These are phyloP conservation scores for Chaenocephalus aceratus DNA, from an alignment of 2,113 vertebrate genomes.

Conservation along the genomic window DNA sequence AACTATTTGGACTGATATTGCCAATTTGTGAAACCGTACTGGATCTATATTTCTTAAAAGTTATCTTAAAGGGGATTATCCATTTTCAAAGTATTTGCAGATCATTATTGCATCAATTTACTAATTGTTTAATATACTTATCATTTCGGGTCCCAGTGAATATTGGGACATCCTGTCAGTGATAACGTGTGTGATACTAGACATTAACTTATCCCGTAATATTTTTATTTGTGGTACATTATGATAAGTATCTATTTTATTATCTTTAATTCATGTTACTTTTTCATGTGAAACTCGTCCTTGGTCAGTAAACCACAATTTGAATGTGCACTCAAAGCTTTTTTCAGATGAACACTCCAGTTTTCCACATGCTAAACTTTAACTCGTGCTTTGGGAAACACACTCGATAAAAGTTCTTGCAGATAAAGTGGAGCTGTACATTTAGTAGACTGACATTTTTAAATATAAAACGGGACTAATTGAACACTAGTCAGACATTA, in stretches of 20 bases:
- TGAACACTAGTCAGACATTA: conserved; percentile 26
- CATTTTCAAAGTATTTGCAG: neutral
- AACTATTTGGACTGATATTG: no score
- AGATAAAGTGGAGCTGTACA: conserved; percentile 12
- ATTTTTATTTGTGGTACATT: no score
- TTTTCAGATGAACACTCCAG: neutral
- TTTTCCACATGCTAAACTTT: neutral
- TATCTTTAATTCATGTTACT: no score
- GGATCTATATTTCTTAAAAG: neutral
- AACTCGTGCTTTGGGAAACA: neutral
- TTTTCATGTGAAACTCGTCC: neutral
- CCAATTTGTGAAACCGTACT: no score
- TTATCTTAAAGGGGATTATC: no score
- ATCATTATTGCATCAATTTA: neutral
- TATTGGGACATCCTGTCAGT: no score
- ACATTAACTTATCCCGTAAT: no score
- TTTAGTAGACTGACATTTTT: neutral
- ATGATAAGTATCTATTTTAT: no score
- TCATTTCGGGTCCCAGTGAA: no score
- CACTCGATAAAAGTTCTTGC: conserved; percentile 4
- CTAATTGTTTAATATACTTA: neutral
- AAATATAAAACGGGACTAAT: conserved; percentile 25
- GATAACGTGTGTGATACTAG: no score
- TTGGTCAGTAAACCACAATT: neutral
- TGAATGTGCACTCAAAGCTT: neutral